Base-by-base conservation (phyloP, 35 echinoderm and acorn worm species). In the Amphiura filiformis region DNA sequence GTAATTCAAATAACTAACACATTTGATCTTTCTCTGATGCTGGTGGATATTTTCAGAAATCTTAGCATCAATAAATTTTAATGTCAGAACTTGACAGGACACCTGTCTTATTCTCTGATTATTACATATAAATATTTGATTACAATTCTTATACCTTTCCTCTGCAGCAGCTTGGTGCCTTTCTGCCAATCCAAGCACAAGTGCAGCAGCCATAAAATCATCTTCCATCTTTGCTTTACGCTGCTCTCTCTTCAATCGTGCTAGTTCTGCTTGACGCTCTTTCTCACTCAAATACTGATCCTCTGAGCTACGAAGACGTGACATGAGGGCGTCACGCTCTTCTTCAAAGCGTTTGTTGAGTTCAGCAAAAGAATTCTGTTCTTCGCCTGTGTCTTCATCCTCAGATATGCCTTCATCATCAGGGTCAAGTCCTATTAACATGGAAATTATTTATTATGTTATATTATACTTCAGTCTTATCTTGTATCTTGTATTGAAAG, bases 161-260 rank as follows among this genome's bases (percentile, higher is more conserved):
- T 80, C 90, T 23, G 84, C 78, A 56, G 96, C 92, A 37, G 89
- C 90, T 70, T 98, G 96, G 76, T 98, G 86, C 18, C 96, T 83
- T 80, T 98, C 96, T 13, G 96, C 92, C 38, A 94, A 79, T n/a
- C 96, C 96, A 4, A 98, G 79, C 23, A 94, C 96, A 23, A 98
- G 93, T 15, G 96, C 96, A 26, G 92, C 96, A 31, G 89, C 87
- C 37, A 70, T 76, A 57, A 98, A 98, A 70, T 91, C 87, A 78
- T 98, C 90, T 76, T 98, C 96, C 85, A 70, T 94, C 79, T 91
- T 87, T 11, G 96, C 96, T 78, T 90, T 98, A 26, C 92, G 81
- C n/a, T 89, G 38, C 85, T 98, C 96, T 34, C 93, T 85, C 80
- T 94, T 98, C 20, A 98, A 56, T 15, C 96, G 36, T 31, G 93